Conservation (phyloP, 2,888 invertebrate genomes). For the Stenodema calcarata region DNA sequence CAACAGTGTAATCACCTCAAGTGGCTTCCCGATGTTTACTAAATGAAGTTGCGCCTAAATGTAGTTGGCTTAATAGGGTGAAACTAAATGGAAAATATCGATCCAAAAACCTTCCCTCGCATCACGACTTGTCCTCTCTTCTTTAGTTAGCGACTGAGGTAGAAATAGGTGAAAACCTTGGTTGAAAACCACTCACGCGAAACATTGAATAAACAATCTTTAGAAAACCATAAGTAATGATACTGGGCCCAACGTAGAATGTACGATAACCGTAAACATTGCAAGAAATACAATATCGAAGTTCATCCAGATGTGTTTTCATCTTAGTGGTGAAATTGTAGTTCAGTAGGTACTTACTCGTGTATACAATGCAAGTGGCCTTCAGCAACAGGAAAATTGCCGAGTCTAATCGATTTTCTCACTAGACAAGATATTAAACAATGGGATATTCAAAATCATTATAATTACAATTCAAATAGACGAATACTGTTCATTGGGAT, state of each 20-base stretch:
- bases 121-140: background rate
- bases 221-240: background rate
- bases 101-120: background rate
- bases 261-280: too few relatives aligned
- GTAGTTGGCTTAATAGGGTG: conserved; percentile 7
- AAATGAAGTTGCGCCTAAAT: conserved; percentile 7
- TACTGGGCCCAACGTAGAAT: too few relatives aligned
- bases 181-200: background rate
- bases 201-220: background rate
- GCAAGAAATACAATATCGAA: too few relatives aligned
- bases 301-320: too few relatives aligned
- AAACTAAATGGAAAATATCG: conserved; percentile 39
- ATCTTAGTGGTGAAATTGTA: too few relatives aligned
- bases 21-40: conserved; percentile 1
- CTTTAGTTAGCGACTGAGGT: background rate
- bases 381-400: too few relatives aligned
- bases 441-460: too few relatives aligned
- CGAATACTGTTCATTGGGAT: too few relatives aligned
- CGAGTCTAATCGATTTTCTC: too few relatives aligned
- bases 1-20: background rate
- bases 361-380: too few relatives aligned
- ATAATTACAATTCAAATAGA: too few relatives aligned
- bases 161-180: background rate
- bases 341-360: background rate
- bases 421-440: too few relatives aligned